Evolutionary conservation across 2,113 vertebrate species (phyloP).

Genomic region (Apteryx mantelli): DNA sequence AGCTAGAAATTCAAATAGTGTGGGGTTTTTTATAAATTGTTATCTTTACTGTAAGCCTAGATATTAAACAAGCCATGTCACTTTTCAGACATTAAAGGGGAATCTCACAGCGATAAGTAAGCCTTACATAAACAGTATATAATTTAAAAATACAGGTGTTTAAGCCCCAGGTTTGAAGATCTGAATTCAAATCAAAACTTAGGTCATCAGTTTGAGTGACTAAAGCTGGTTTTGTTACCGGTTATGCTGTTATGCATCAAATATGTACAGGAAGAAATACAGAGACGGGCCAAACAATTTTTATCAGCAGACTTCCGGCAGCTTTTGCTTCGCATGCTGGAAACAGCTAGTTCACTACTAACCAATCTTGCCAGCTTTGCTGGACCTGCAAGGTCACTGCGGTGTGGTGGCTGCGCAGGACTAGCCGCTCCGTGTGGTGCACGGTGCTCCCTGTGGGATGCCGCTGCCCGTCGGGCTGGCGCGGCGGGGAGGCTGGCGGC

Average conservation of each 20-base stretch:
- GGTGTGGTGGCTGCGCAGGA: neutral
- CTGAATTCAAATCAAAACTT: neutral
- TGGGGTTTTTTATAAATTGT: neutral
- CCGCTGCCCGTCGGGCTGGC: no score
- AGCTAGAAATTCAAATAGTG: neutral
- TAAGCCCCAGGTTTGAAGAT: neutral
- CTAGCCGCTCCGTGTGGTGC: neutral
- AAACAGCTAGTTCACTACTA: neutral
- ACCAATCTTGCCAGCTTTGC: neutral
- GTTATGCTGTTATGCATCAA: neutral
- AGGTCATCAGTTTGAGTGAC: neutral
- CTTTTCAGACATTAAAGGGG: neutral
- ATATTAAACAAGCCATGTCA: neutral
- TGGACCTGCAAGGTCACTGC: neutral
- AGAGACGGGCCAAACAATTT: neutral
- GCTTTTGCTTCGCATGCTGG: neutral
- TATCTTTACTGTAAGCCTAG: neutral
- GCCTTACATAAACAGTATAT: neutral
- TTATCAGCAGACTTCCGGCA: neutral
- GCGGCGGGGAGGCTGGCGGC: no score
- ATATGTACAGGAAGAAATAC: neutral
- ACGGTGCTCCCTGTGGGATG: no score
- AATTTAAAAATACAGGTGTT: neutral
- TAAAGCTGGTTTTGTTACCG: neutral
- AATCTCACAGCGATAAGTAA: neutral